These are phyloP conservation scores for Mustela erminea DNA, from an alignment of 2,797 vertebrate species.

Conservation along the genomic window DNA sequence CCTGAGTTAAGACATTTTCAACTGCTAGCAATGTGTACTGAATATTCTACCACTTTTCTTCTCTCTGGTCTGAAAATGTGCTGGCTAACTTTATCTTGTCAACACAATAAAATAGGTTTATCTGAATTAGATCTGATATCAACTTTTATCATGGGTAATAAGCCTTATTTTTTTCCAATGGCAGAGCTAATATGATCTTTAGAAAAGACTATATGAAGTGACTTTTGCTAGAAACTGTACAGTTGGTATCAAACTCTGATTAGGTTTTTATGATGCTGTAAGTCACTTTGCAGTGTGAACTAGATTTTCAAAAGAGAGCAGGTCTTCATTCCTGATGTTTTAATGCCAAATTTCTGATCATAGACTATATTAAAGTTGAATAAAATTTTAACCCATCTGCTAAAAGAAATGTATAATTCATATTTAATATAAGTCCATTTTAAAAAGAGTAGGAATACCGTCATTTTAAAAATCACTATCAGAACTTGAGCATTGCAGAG, in stretches of 20 bases:
- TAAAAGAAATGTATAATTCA: background rate
- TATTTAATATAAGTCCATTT: background rate
- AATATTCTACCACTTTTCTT: background rate
- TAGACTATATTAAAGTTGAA: background rate
- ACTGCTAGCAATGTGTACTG: background rate
- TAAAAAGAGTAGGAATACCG: background rate
- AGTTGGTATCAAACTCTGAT: background rate
- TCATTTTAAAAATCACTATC: background rate
- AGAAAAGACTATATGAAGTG: background rate
- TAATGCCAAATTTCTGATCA: background rate
- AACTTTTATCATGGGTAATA: background rate
- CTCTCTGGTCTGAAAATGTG: background rate
- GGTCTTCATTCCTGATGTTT: background rate
- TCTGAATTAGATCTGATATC: background rate
- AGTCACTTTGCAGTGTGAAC: background rate
- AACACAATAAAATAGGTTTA: background rate
- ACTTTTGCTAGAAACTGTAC: background rate
- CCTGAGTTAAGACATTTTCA: background rate
- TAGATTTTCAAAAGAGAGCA: background rate
- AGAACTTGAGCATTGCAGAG: background rate
- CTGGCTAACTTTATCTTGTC: background rate
- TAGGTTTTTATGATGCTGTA: background rate
- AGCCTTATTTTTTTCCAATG: background rate
- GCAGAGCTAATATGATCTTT: background rate
- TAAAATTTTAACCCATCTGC: background rate